Evolutionary conservation across 2,113 vertebrate genomes (phyloP).

Genomic region (Amblyornis subalaris): DNA sequence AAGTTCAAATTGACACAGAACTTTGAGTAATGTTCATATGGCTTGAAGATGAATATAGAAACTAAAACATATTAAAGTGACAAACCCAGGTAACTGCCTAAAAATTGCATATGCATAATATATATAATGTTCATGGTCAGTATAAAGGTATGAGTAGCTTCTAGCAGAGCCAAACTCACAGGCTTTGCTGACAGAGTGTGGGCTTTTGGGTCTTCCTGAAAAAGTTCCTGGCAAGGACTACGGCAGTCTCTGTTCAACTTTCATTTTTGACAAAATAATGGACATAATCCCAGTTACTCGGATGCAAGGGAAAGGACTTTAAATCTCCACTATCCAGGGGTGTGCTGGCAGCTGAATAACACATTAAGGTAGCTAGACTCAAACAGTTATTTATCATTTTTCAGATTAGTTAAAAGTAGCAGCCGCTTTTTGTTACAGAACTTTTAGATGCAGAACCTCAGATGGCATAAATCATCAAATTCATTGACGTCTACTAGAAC

Average conservation of each 20-base stretch:
- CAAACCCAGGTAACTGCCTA: background rate
- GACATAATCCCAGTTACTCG: background rate
- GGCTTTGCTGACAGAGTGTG: background rate
- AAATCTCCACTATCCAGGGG: background rate
- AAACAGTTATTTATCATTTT: background rate
- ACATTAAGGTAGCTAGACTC: background rate
- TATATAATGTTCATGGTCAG: background rate
- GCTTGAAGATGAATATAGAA: background rate
- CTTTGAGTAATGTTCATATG: background rate
- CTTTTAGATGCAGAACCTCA: background rate
- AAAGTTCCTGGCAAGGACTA: background rate
- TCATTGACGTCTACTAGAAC: background rate
- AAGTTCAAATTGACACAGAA: background rate
- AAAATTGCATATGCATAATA: background rate
- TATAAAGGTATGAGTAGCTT: background rate
- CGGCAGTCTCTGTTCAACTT: background rate
- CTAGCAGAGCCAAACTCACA: background rate
- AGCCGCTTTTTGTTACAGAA: background rate
- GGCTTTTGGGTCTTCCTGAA: background rate
- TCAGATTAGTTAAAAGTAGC: background rate
- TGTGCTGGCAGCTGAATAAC: background rate
- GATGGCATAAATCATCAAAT: slow-evolving; percentile 7
- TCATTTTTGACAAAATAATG: background rate
- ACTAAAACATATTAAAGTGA: background rate
- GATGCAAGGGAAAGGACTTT: background rate